These are phyloP conservation scores for Leptogaster cylindrica DNA, from an alignment of 2,888 invertebrate species.

Conservation along the genomic window DNA sequence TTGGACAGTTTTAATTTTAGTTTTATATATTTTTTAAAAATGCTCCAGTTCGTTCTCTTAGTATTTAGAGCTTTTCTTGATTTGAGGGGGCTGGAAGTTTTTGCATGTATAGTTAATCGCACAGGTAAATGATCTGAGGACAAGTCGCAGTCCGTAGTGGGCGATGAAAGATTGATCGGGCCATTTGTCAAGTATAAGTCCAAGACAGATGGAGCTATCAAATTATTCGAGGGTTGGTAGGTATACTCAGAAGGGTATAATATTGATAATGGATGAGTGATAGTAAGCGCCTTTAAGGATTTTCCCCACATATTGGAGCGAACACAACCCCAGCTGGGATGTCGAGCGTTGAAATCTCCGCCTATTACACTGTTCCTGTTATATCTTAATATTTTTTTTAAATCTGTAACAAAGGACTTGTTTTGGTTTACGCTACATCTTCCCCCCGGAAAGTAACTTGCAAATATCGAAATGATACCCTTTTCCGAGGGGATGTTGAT, in stretches of 20 bases:
- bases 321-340: neutral
- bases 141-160: neutral
- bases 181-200: neutral
- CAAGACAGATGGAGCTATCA: neutral
- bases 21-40: neutral
- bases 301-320: neutral
- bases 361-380: neutral
- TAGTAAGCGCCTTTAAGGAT: neutral
- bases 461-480: neutral
- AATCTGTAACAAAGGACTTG: neutral
- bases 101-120: neutral
- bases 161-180: neutral
- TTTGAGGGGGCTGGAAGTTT: neutral
- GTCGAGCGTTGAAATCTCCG: neutral
- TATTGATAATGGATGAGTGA: neutral
- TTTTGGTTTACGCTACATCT: neutral
- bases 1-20: neutral
- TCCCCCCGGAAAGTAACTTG: neutral
- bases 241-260: neutral
- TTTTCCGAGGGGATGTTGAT: neutral
- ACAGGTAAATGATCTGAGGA: neutral
- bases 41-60: neutral
- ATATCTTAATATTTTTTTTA: neutral
- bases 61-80: neutral
- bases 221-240: neutral